A percentile compares a stretch with the other conserved stretches of the same genome.
These are phyloP conservation scores for Sipha flava DNA, from an alignment of 1,140 invertebrate species.

Conservation along the genomic window DNA sequence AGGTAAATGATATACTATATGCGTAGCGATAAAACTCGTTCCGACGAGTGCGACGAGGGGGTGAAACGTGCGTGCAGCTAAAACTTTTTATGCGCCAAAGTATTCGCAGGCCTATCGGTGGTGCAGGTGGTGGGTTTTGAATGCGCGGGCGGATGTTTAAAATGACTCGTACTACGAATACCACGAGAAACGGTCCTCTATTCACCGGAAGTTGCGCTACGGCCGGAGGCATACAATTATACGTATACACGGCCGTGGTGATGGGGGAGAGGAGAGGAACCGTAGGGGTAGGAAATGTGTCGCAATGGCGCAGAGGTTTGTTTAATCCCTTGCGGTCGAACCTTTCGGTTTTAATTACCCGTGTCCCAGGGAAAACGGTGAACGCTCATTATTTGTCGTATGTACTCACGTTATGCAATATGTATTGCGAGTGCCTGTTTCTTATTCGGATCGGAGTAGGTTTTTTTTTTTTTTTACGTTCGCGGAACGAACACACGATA, in stretches of 20 bases:
- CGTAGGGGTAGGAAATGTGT: not conserved
- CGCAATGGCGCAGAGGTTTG: slow-evolving; percentile 19
- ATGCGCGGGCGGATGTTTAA: not conserved
- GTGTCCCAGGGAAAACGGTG: not conserved
- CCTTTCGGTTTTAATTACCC: slow-evolving; percentile 19
- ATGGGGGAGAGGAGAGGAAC: not conserved
- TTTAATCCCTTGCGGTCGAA: slow-evolving; percentile 23
- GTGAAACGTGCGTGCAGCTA: no score
- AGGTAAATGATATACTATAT: no score
- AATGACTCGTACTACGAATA: not conserved
- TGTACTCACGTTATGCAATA: not conserved
- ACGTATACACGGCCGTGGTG: no score
- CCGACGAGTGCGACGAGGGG: no score
- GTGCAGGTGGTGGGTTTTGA: no score
- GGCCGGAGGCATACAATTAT: no score
- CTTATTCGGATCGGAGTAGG: not conserved
- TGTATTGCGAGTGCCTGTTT: no score
- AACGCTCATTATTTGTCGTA: not conserved
- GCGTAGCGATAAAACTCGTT: no score
- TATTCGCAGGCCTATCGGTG: no score
- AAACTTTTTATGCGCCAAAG: no score
- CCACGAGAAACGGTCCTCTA: not conserved
- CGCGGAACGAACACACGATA: no score
- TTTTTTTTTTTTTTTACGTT: no score
- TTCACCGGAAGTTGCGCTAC: not conserved